Evolutionary conservation across 2,113 vertebrate genomes (phyloP).

Genomic region (Arenaria interpres): DNA sequence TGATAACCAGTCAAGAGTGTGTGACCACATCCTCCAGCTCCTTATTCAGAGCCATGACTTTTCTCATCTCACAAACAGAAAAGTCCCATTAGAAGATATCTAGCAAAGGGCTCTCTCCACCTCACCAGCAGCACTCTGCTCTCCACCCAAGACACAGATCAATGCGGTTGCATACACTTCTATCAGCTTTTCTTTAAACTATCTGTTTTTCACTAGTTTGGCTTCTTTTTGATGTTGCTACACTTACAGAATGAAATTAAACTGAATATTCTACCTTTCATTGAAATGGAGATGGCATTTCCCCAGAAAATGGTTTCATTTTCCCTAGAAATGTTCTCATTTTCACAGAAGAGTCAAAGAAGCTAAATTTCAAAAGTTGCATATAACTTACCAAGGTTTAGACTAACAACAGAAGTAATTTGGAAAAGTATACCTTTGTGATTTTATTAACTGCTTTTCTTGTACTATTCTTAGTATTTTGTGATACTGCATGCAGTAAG

Average conservation of each 20-base stretch:
- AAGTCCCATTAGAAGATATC: fast-evolving
- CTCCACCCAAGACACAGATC: not conserved
- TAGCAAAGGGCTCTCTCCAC: not conserved
- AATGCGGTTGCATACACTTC: not conserved
- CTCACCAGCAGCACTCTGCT: not conserved
- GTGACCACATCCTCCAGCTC: not conserved
- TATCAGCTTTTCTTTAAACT: not conserved
- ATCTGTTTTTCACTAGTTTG: not conserved
- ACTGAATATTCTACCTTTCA: not conserved
- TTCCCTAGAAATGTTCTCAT: not conserved
- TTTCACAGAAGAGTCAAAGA: not conserved
- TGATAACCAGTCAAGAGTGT: not conserved
- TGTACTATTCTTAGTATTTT: not conserved
- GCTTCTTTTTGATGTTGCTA: not conserved
- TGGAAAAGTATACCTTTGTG: not conserved
- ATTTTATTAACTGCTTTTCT: not conserved
- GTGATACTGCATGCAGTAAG: not conserved
- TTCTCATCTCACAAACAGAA: not conserved
- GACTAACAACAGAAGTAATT: not conserved
- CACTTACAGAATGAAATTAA: not conserved
- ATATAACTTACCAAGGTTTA: not conserved
- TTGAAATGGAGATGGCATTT: not conserved
- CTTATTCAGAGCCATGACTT: not conserved
- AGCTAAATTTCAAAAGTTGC: not conserved
- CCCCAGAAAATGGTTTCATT: not conserved